Base-by-base conservation (phyloP, 1,140 invertebrate species). In the Drosophila pseudoananassae region DNA sequence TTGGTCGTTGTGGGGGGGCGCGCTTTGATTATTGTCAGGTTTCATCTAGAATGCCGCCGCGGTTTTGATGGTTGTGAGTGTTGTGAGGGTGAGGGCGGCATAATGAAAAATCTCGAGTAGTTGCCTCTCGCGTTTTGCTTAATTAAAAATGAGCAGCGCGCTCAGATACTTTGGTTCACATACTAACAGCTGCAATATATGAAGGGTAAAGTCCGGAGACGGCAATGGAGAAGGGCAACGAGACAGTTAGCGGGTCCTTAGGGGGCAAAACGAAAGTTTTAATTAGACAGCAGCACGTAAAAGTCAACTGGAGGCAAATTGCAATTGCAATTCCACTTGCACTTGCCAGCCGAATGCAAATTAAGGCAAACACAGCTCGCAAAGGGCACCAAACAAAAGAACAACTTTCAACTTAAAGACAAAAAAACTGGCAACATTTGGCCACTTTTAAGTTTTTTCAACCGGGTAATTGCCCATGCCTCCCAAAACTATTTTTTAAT, bases 221-320 rank as follows among this genome's bases (percentile, higher is more conserved):
- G 54, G 20, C 53, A 53, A 23, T n/a, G 47, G 57, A 60, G 40
- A 70, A 72, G 51, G 43, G 36, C 55, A 29, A 23, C 27, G 70
- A 53, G 43, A 56, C 63, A 69, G 66, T 69, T 56, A 49, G 64
- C 50, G 27, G 56, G 29, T 38, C 47, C 36, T 50, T 45, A 54
- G 51, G 68, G 61, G 61, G 57, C 59, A 38, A 65, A 61, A 61
- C 47, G 61, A 87, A 85, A 87, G 74, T 87, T 87, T 87, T 87
- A 87, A 87, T 87, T 87, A 87, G 82, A 87, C 82, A 87, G 82
- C 78, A 82, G 78, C 55, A 80, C 82, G 63, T 87, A 75, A 79
- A 77, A 78, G 65, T 78, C 74, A 88, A 82, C 81, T 70, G 64
- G 55, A 78, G 75, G 74, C 82, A 85, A 75, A 85, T 85, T 88